Conservation (phyloP, 1,140 invertebrate species). For the Drosophila truncata region DNA sequence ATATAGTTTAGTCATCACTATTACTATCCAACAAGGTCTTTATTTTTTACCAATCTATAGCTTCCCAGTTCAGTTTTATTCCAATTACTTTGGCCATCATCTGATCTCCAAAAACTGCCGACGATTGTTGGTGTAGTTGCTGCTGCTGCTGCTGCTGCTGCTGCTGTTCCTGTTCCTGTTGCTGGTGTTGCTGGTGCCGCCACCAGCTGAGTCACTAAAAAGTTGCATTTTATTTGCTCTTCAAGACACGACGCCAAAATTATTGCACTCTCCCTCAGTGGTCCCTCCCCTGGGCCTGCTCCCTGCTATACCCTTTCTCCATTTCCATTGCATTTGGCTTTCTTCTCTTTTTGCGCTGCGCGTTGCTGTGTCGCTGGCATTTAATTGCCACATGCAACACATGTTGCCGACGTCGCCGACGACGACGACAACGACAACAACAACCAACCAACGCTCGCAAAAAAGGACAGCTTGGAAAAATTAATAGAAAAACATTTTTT, state of each 20-base stretch:
- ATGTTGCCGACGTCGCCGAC: slow-evolving; percentile 43
- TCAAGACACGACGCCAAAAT: slow-evolving; percentile 72
- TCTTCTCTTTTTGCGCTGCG: slow-evolving; percentile 29
- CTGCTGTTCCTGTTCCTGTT: slow-evolving; percentile 2
- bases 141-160: background rate
- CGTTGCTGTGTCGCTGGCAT: slow-evolving; percentile 49
- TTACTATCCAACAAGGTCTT: no score
- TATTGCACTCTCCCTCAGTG: slow-evolving; percentile 51
- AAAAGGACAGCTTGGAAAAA: slow-evolving; percentile 65
- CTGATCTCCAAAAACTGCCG: slow-evolving; percentile 38
- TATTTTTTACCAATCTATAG: background rate
- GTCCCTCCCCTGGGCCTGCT: background rate
- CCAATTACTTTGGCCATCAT: slow-evolving; percentile 58
- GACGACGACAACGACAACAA: slow-evolving; percentile 38
- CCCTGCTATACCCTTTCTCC: background rate
- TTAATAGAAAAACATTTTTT: slow-evolving; percentile 75
- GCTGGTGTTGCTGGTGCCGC: slow-evolving; percentile 10
- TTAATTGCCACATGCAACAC: slow-evolving; percentile 69
- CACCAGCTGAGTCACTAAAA: slow-evolving; percentile 73
- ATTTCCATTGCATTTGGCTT: slow-evolving; percentile 46
- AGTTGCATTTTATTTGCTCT: slow-evolving; percentile 76
- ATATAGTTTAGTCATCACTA: background rate
- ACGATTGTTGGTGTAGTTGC: slow-evolving; percentile 1
- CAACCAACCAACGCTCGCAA: slow-evolving; percentile 22
- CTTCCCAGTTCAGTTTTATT: background rate